Base-by-base conservation (phyloP, 2,113 vertebrate genomes). In the Lamprotornis superbus region DNA sequence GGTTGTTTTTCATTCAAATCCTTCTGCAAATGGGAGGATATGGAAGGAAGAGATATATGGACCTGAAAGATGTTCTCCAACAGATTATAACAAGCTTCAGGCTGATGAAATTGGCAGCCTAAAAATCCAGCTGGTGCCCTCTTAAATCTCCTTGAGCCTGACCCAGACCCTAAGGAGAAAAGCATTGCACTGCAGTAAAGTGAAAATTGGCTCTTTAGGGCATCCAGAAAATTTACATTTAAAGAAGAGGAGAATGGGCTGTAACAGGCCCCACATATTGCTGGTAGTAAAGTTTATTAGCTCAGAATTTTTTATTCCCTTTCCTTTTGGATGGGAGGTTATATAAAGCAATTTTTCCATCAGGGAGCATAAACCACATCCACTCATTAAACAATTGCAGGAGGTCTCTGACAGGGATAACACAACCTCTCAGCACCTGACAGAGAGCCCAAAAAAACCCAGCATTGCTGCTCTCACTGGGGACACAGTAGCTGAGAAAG, bases 201-300 rank as follows among this genome's bases (percentile, higher is more conserved):
- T 23, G 70, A 61, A 94, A 96, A 95, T 73, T 86, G 87, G 89
- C 63, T 94, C 87, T 97, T 94, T 50, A 91, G 87, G 84, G 89
- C 84, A 90, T 65, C 79, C 67, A 95, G 82, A 59, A 88, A 91
- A 85, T 47, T 69, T 91, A 93, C 90, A 90, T 94, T 73, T 89
- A 73, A 92, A 95, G 94, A 89, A 95, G 81, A 83, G 49, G 49
- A 82, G 76, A 97, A 88, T 50, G 65, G 87, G 75, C 53, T 90
- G 46, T 85, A 91, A 63, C 67, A 77, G 70, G 63, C 78, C 93
- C 61, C 76, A 85, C 60, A 78, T 94, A 87, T 92, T 87, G 87
- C 81, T 87, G 60, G 83, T 77, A 94, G 82, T 94, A 93, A 95
- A 88, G 81, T 96, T 96, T 95, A 94, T 78, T 85, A 79, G 87